Evolutionary conservation across 2,797 vertebrate species (phyloP).

Genomic region (Sandelia bainsii): DNA sequence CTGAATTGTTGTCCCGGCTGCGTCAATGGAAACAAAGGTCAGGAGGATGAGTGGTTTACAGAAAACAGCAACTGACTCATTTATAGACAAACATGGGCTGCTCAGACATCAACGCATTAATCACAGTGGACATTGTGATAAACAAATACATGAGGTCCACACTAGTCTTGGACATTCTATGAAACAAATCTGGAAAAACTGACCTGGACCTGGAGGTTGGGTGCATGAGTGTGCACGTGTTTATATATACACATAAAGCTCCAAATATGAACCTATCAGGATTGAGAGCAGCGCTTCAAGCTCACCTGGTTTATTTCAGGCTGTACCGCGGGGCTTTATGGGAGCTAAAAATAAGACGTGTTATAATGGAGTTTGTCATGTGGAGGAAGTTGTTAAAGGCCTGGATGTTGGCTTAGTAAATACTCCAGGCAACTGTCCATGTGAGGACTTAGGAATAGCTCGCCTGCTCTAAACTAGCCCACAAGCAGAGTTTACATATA

Average conservation of each 20-base stretch:
- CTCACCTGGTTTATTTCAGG: slow-evolving; percentile 71
- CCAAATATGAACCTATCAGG: slow-evolving; percentile 58
- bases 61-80: slow-evolving; percentile 26
- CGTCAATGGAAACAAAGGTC: slow-evolving; percentile 10
- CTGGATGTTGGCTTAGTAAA: slow-evolving; percentile 64
- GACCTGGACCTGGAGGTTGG: neutral
- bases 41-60: slow-evolving; percentile 16
- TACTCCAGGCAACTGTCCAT: slow-evolving; percentile 57
- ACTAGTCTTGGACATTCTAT: slow-evolving; percentile 39
- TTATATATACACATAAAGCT: slow-evolving; percentile 34
- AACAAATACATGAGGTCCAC: slow-evolving; percentile 39
- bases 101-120: slow-evolving; percentile 32
- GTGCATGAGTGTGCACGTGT: slow-evolving; percentile 1
- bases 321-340: slow-evolving; percentile 37
- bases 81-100: slow-evolving; percentile 25
- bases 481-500: slow-evolving; percentile 44
- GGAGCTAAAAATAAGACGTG: slow-evolving; percentile 62
- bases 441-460: slow-evolving; percentile 36
- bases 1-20: neutral
- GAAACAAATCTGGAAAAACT: slow-evolving; percentile 25
- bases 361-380: slow-evolving; percentile 68
- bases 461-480: slow-evolving; percentile 38
- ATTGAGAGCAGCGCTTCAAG: slow-evolving; percentile 40
- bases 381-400: slow-evolving; percentile 61
- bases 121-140: slow-evolving; percentile 29